phyloP scores from a whole-genome alignment of 2,113 vertebrate species.

The Thinocorus orbignyianus region DNA sequence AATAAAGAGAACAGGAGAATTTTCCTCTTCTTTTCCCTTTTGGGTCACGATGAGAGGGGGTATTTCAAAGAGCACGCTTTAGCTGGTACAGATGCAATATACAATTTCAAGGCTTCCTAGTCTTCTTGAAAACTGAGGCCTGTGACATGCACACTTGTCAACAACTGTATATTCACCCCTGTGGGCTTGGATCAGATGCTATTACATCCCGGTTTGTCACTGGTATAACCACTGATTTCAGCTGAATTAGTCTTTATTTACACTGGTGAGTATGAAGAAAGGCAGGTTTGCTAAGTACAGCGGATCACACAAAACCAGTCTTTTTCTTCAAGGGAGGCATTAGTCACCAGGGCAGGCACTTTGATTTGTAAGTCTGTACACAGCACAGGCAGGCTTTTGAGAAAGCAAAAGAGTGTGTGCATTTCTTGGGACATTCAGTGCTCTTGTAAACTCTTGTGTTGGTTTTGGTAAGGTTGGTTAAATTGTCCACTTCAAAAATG shows the following conservation, averaged over 20 bases:
- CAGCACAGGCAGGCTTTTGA: not conserved
- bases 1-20: not conserved
- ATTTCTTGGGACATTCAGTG: not conserved
- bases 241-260: slow-evolving; percentile 26
- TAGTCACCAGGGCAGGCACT: slow-evolving; percentile 23
- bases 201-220: not conserved
- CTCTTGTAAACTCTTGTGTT: not conserved
- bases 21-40: not conserved
- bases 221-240: slow-evolving; percentile 20
- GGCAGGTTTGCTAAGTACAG: slow-evolving; percentile 35
- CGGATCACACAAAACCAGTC: not conserved
- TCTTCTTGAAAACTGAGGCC: not conserved
- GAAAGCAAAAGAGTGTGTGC: not conserved
- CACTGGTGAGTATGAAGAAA: slow-evolving; percentile 33
- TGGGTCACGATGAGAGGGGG: not conserved
- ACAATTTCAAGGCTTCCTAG: not conserved
- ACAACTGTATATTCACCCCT: not conserved
- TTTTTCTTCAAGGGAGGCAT: slow-evolving; percentile 43
- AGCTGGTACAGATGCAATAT: not conserved
- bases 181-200: not conserved
- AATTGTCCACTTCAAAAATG: not conserved
- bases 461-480: not conserved
- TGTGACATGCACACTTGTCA: not conserved
- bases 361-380: not conserved
- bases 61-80: not conserved